These are phyloP conservation scores for Latrodectus hesperus DNA, from an alignment of 2,888 invertebrate species.

Conservation along the genomic window DNA sequence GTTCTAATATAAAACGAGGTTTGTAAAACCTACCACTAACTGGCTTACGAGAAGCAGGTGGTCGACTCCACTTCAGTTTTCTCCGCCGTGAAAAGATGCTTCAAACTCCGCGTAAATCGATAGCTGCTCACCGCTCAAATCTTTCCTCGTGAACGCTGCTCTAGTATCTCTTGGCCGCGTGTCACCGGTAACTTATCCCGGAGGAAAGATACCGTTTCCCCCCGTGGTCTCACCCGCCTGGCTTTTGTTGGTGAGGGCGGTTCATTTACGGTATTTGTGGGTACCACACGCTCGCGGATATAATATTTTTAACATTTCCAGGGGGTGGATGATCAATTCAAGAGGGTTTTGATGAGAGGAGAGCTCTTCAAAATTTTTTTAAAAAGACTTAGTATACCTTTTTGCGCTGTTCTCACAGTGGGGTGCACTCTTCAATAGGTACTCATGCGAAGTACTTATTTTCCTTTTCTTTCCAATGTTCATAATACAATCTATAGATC, in stretches of 20 bases:
- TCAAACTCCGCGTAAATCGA: neutral
- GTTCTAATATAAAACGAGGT: too few species aligned
- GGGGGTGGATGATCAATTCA: neutral
- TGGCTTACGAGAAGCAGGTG: constrained; percentile 36
- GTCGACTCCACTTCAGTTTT: constrained; percentile 25
- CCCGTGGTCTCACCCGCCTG: neutral
- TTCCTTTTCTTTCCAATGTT: neutral
- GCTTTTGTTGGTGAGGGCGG: constrained; percentile 26
- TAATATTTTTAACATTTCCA: constrained; percentile 12
- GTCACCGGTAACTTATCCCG: constrained; percentile 29
- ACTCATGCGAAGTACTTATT: constrained; percentile 8
- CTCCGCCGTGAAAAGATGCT: constrained; percentile 2
- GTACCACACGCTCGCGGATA: constrained; percentile 13
- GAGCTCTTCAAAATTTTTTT: constrained; percentile 1
- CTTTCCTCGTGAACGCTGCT: constrained; percentile 8
- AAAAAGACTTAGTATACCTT: constrained; percentile 12
- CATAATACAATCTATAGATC: too few species aligned
- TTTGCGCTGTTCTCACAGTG: constrained; percentile 52
- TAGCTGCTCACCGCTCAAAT: neutral
- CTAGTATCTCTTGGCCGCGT: constrained; percentile 16
- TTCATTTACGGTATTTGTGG: constrained; percentile 36
- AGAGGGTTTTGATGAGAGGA: constrained; percentile 19
- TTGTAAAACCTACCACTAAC: too few species aligned
- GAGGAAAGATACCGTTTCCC: neutral
- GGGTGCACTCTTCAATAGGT: constrained; percentile 18